Percentiles rank a stretch among this genome's conserved stretches.
Conservation (phyloP, 2,888 invertebrate species). For the Villa cingulata region DNA sequence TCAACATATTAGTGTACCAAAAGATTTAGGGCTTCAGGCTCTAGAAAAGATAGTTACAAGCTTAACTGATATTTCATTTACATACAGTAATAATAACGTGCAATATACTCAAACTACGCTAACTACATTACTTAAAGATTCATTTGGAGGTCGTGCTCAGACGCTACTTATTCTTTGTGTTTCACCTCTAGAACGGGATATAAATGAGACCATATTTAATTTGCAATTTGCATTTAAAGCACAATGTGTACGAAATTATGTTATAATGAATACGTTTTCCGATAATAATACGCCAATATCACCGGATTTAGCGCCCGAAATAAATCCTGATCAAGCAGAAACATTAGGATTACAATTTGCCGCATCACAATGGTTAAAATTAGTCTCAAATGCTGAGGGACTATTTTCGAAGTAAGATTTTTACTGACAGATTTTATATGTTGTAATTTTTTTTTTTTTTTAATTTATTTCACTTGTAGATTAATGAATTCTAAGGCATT, state of each 20-base stretch:
- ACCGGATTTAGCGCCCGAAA: conserved; percentile 19
- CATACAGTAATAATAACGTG: conserved; percentile 28
- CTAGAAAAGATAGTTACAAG: conserved; percentile 51
- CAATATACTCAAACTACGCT: conserved; percentile 49
- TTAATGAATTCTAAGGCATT: conserved; percentile 55
- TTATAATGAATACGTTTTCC: conserved; percentile 56
- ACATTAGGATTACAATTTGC: conserved; percentile 68
- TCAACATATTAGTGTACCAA: conserved; percentile 38
- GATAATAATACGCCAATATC: conserved; percentile 47
- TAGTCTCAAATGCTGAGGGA: conserved; percentile 73
- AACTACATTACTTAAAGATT: conserved; percentile 55
- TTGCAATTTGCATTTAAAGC: conserved; percentile 52
- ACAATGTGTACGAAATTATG: conserved; percentile 54
- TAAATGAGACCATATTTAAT: conserved; percentile 54
- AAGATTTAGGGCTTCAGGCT: conserved; percentile 50
- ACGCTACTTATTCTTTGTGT: conserved; percentile 58
- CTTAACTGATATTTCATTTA: conserved; percentile 37
- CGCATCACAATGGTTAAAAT: conserved; percentile 65
- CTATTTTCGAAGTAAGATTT: conserved; percentile 48
- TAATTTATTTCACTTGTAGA: conserved; percentile 19
- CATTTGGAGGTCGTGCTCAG: conserved; percentile 62
- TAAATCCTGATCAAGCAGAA: conserved; percentile 25
- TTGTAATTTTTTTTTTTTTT: neutral
- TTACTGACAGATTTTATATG: neutral
- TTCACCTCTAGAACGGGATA: conserved; percentile 53